These are phyloP conservation scores for Puma concolor DNA, from an alignment of 2,113 vertebrate species.

Conservation along the genomic window DNA sequence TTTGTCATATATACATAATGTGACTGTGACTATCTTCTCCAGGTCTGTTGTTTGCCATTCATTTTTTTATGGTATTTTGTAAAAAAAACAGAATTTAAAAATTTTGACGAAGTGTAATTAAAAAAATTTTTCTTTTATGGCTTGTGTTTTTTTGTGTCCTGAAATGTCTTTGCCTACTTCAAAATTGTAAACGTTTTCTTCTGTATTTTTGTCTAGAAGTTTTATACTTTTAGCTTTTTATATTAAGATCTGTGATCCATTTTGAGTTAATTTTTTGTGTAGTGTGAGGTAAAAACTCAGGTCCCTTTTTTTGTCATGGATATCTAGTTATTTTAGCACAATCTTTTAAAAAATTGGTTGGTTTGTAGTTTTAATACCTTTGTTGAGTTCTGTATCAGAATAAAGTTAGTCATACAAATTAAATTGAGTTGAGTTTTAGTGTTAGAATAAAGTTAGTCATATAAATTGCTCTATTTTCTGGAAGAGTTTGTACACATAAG, in stretches of 20 bases:
- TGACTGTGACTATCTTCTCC: background rate
- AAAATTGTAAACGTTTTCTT: background rate
- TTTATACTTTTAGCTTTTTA: conserved; percentile 31
- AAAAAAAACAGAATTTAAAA: background rate
- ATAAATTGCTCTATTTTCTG: conserved; percentile 8
- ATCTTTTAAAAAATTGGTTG: background rate
- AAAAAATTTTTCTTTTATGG: background rate
- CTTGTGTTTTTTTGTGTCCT: background rate
- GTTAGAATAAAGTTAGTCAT: conserved; percentile 1
- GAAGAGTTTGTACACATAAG: background rate
- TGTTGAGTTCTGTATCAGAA: background rate
- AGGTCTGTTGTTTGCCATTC: background rate
- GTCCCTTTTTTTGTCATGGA: background rate
- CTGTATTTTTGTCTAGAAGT: background rate
- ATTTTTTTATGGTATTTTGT: conserved; percentile 2
- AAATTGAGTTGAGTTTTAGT: background rate
- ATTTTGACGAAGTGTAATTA: background rate
- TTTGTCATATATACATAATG: background rate
- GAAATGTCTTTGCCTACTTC: background rate
- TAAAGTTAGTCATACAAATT: conserved; percentile 13
- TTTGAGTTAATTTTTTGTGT: conserved; percentile 1
- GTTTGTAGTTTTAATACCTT: background rate
- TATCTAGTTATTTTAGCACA: background rate
- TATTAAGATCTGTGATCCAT: conserved; percentile 11
- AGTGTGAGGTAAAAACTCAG: background rate